These are phyloP conservation scores for Thryonomys swinderianus DNA, from an alignment of 2,113 vertebrate species.

Conservation along the genomic window DNA sequence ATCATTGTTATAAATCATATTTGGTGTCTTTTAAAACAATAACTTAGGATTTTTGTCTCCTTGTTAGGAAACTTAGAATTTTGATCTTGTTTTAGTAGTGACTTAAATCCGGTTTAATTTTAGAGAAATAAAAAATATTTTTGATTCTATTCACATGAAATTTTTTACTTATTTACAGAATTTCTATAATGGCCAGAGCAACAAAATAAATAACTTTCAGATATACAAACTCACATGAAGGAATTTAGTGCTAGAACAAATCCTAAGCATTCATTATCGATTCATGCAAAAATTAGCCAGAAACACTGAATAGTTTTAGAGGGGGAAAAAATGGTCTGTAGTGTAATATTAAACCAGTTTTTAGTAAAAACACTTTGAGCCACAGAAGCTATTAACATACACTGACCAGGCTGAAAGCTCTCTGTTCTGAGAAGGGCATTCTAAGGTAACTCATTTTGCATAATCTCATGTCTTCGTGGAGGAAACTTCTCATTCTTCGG, in stretches of 20 bases:
- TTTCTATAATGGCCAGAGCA: neutral
- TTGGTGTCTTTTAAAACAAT: neutral
- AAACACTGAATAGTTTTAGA: constrained; percentile 40
- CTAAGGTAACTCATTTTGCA: neutral
- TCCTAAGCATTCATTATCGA: constrained; percentile 12
- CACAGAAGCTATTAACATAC: constrained; percentile 40
- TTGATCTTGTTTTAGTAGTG: neutral
- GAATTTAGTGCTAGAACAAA: constrained; percentile 49
- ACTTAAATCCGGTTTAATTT: constrained; percentile 3
- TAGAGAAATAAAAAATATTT: constrained; percentile 25
- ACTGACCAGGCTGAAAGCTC: constrained; percentile 42
- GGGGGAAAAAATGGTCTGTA: constrained; percentile 28
- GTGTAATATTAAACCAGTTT: constrained; percentile 34
- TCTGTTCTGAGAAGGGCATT: constrained; percentile 13
- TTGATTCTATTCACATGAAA: neutral
- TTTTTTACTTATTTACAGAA: neutral
- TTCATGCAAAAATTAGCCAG: constrained; percentile 62
- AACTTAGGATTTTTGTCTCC: neutral
- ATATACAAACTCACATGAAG: constrained; percentile 18
- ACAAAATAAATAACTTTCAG: constrained; percentile 34
- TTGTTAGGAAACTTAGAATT: neutral
- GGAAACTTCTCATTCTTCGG: constrained; percentile 6
- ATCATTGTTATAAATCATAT: constrained; percentile 34
- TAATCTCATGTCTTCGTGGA: neutral
- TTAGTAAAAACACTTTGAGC: constrained; percentile 50